phyloP scores from a whole-genome alignment of 2,888 invertebrate species.

The Andrena flavipes region DNA sequence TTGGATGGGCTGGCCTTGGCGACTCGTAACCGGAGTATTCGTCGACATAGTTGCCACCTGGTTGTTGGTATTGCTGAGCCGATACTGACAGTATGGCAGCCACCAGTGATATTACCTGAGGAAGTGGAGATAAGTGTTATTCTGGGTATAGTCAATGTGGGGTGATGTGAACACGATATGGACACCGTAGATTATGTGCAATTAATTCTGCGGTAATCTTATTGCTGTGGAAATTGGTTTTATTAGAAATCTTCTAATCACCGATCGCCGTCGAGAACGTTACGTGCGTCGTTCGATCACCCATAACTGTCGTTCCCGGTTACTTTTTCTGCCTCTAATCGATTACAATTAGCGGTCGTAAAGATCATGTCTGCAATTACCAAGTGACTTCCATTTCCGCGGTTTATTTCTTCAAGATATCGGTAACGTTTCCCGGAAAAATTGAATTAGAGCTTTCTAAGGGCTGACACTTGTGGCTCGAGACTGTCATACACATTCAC shows the following conservation, averaged over 20 bases:
- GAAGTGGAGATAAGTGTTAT: background rate
- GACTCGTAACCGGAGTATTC: conserved; percentile 84
- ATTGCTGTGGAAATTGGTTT: no score
- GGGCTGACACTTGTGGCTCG: background rate
- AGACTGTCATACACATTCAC: background rate
- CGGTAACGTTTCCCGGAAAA: conserved; percentile 11
- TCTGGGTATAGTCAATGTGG: no score
- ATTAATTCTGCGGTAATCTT: no score
- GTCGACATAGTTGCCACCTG: conserved; percentile 81
- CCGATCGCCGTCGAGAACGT: background rate
- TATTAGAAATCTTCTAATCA: background rate
- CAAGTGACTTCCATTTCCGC: conserved; percentile 6
- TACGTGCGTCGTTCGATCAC: background rate
- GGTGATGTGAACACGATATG: no score
- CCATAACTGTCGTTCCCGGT: background rate
- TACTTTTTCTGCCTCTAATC: background rate
- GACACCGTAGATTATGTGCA: no score
- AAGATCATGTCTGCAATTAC: conserved; percentile 3
- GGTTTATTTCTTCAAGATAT: background rate
- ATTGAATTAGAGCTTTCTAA: background rate
- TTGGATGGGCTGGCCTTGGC: conserved; percentile 76
- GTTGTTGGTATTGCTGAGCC: conserved; percentile 83
- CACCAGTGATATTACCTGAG: conserved; percentile 59
- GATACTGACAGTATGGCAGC: conserved; percentile 79
- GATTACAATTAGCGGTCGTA: conserved; percentile 3